A percentile compares a stretch with the other conserved stretches of the same genome.
Conservation (phyloP, 2,888 invertebrate species). For the Lomographa bimaculata region DNA sequence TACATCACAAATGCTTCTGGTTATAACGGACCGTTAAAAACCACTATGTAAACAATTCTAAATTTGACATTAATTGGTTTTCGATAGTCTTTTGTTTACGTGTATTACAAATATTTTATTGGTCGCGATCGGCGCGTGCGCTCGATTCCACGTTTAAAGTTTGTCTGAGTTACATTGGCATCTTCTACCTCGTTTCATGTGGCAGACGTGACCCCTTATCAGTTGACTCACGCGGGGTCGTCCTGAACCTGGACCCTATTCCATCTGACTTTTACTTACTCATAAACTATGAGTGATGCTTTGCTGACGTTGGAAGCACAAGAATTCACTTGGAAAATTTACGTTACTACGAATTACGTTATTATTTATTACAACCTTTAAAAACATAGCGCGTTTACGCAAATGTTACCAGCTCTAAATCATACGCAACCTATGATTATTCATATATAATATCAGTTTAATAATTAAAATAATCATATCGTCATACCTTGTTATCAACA, state of each 20-base stretch:
- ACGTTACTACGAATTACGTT: no score
- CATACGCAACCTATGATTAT: no score
- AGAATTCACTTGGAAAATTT: slow-evolving; percentile 18
- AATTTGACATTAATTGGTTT: slow-evolving; percentile 39
- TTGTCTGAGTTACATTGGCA: slow-evolving; percentile 23
- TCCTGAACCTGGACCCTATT: slow-evolving; percentile 15
- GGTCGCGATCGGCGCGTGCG: slow-evolving; percentile 24
- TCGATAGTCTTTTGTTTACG: slow-evolving; percentile 18
- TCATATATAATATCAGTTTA: no score
- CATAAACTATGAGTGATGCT: slow-evolving; percentile 14
- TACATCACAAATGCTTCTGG: slow-evolving; percentile 56
- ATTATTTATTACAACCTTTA: no score
- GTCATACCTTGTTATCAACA: no score
- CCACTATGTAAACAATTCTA: slow-evolving; percentile 62
- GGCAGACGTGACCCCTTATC: slow-evolving; percentile 32
- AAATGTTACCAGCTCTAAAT: no score
- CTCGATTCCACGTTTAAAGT: slow-evolving; percentile 18
- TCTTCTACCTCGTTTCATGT: slow-evolving; percentile 24
- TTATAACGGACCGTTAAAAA: slow-evolving; percentile 37
- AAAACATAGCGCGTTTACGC: no score
- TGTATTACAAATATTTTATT: slow-evolving; percentile 15
- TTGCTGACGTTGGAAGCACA: slow-evolving; percentile 13
- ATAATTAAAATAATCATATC: no score
- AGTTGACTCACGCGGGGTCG: slow-evolving; percentile 17
- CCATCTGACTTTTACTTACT: slow-evolving; percentile 12